Conservation (phyloP, 2,113 vertebrate genomes). For the Mustela nigripes region DNA sequence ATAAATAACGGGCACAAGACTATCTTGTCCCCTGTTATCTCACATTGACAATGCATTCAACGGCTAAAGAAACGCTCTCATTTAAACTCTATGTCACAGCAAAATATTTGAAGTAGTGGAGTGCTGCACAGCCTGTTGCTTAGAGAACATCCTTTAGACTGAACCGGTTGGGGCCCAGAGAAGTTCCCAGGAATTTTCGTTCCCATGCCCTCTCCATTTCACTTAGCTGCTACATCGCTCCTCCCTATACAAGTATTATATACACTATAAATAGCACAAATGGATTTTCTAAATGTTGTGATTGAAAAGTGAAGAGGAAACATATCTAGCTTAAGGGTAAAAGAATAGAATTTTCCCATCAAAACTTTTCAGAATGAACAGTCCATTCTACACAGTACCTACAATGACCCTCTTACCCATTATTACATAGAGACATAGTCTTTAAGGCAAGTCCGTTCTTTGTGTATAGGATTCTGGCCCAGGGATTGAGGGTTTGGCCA, state of each 20-base stretch:
- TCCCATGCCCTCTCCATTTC: not conserved
- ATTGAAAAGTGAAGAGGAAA: conserved; percentile 9
- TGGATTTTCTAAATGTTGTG: not conserved
- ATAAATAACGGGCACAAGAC: not conserved
- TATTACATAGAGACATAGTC: not conserved
- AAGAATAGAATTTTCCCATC: conserved; percentile 27
- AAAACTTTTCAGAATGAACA: conserved; percentile 33
- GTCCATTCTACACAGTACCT: not conserved
- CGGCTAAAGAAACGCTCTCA: conserved; percentile 20
- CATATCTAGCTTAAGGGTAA: conserved; percentile 5
- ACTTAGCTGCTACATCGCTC: not conserved
- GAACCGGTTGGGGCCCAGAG: not conserved
- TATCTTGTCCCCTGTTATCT: not conserved
- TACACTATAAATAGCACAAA: not conserved
- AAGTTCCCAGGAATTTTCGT: not conserved
- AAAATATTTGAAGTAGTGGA: conserved; percentile 36
- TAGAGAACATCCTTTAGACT: conserved; percentile 34
- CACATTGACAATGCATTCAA: not conserved
- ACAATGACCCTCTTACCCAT: not conserved
- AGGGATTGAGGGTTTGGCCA: not conserved
- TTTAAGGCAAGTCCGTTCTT: not conserved
- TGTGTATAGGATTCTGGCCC: not conserved
- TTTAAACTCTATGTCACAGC: conserved; percentile 20
- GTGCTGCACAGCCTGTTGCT: not conserved
- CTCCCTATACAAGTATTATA: not conserved